Conservation (phyloP, 2,888 invertebrate genomes). For the Druceiella hillmani region DNA sequence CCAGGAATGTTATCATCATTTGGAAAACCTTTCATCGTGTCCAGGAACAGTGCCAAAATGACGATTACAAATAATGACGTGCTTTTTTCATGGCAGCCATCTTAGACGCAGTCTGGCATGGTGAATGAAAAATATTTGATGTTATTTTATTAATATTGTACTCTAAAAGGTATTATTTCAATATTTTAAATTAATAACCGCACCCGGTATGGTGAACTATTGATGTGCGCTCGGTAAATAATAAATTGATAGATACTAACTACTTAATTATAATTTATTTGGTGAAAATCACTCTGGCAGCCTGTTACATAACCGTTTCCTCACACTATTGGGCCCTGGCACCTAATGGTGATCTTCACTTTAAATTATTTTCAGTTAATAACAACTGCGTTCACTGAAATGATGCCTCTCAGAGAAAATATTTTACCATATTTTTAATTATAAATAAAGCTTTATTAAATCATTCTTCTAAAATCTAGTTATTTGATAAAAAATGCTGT, state of each 20-base stretch:
- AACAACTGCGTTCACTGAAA: conserved; percentile 5
- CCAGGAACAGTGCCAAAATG: no score
- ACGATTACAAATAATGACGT: no score
- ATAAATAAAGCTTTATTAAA: conserved; percentile 3
- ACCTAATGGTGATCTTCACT: neutral
- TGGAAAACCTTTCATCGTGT: no score
- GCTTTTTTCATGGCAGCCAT: no score
- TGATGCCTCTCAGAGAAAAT: conserved; percentile 4
- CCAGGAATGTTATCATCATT: no score
- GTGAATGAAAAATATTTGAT: conserved; percentile 4
- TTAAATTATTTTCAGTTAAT: conserved; percentile 1
- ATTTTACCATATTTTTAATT: conserved; percentile 3
- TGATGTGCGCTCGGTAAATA: conserved; percentile 7
- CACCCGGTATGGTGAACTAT: conserved; percentile 8
- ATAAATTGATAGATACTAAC: conserved; percentile 10
- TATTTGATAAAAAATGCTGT: conserved; percentile 2
- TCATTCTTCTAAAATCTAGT: conserved; percentile 3
- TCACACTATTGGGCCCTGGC: neutral
- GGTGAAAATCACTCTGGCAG: conserved; percentile 1
- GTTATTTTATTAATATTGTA: conserved; percentile 1
- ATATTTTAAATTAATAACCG: no score
- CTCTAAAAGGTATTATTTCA: conserved; percentile 5
- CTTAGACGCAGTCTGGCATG: no score
- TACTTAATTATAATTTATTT: conserved; percentile 7
- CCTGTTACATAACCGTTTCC: neutral